Conservation (phyloP, 1,140 invertebrate genomes). For the Trachymyrmex septentrionalis region DNA sequence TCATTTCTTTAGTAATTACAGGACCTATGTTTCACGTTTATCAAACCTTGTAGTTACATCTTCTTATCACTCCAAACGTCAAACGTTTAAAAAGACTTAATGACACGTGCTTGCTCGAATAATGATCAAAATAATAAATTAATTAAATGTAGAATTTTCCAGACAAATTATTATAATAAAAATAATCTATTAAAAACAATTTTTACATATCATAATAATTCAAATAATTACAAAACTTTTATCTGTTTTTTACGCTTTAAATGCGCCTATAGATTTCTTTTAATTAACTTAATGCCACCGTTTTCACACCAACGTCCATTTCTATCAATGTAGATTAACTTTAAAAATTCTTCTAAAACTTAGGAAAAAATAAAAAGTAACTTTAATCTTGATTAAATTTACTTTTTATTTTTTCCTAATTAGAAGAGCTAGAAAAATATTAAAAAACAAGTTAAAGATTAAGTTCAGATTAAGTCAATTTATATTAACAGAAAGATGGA, state of each 20-base stretch:
- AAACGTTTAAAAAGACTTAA: background rate
- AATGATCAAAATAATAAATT: background rate
- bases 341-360: too few relatives aligned
- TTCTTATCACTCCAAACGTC: background rate
- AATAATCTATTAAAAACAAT: background rate
- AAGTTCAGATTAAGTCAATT: too few relatives aligned
- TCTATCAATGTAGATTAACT: too few relatives aligned
- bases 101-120: too few relatives aligned
- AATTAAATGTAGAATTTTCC: background rate
- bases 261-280: background rate
- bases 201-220: background rate
- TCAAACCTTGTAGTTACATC: background rate
- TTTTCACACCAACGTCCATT: background rate
- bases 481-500: too few relatives aligned
- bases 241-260: background rate
- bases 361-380: too few relatives aligned
- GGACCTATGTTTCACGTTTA: background rate
- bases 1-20: background rate
- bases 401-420: too few relatives aligned
- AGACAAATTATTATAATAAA: background rate
- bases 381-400: too few relatives aligned
- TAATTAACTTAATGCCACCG: background rate
- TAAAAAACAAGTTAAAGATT: too few relatives aligned
- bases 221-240: slow-evolving; percentile 1
- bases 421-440: too few relatives aligned